A percentile compares a stretch with the other conserved stretches of the same genome.
These are phyloP conservation scores for Drosophila quinaria DNA, from an alignment of 2,888 invertebrate species.

Conservation along the genomic window DNA sequence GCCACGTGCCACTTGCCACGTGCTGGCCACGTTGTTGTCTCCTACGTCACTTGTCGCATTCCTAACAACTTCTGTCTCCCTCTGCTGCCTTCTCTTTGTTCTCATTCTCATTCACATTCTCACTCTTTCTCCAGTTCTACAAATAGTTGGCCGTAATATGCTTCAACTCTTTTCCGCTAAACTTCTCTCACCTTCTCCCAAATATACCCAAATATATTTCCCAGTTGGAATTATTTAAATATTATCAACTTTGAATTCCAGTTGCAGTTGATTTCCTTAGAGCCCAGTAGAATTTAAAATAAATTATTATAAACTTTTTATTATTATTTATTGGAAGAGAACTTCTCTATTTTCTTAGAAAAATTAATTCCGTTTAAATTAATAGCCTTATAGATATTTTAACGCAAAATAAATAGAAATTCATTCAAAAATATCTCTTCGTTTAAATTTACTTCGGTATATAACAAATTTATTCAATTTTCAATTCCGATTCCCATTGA, in stretches of 20 bases:
- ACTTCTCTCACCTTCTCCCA: not conserved
- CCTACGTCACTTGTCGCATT: conserved; percentile 48
- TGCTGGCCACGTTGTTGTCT: conserved; percentile 16
- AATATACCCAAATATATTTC: not conserved
- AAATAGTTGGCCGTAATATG: conserved; percentile 44
- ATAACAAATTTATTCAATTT: no score
- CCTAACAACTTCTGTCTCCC: conserved; percentile 27
- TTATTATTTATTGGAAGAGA: no score
- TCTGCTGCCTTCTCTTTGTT: not conserved
- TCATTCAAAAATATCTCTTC: not conserved
- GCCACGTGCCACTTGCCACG: conserved; percentile 35
- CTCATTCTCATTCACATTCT: not conserved
- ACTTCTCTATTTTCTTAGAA: no score
- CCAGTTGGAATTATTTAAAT: not conserved
- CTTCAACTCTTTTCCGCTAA: conserved; percentile 27
- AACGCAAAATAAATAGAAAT: no score
- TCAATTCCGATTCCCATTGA: no score
- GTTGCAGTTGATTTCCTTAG: not conserved
- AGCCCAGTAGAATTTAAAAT: not conserved
- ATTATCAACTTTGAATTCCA: not conserved
- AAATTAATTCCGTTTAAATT: no score
- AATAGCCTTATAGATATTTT: no score
- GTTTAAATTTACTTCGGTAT: not conserved
- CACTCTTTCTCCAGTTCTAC: not conserved
- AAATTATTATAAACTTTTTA: not conserved